These are phyloP conservation scores for Fragum fragum DNA, from an alignment of 2,888 invertebrate species.

Conservation along the genomic window DNA sequence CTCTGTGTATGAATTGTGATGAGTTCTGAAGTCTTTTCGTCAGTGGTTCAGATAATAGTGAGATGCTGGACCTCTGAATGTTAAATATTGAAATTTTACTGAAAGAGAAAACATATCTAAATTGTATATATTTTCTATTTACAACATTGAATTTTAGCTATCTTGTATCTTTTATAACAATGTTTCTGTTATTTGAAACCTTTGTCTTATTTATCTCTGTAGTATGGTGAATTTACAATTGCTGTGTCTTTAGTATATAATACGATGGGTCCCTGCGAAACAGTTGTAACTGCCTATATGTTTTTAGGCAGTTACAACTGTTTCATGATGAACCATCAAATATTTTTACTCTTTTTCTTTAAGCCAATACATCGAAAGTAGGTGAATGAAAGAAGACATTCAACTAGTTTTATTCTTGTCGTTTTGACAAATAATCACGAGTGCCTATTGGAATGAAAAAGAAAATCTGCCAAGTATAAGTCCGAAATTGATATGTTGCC, in stretches of 20 bases:
- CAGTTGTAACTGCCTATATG: too few species aligned
- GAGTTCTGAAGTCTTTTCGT: neutral
- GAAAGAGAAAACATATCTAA: constrained; percentile 13
- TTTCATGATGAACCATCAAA: too few species aligned
- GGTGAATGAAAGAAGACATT: neutral
- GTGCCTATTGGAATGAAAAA: neutral
- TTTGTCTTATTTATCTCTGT: neutral
- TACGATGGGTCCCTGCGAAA: too few species aligned
- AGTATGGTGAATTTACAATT: neutral
- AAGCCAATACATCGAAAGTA: neutral
- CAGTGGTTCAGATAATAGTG: neutral
- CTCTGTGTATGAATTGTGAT: too few species aligned
- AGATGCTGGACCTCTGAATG: neutral
- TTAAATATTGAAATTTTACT: constrained; percentile 17
- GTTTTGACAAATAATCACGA: neutral
- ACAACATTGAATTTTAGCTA: constrained; percentile 15
- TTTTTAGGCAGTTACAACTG: too few species aligned
- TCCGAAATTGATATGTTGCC: neutral
- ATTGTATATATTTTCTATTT: constrained; percentile 24
- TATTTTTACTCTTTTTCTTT: neutral
- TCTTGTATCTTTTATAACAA: constrained; percentile 3
- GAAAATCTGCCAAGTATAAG: neutral
- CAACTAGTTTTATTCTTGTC: neutral
- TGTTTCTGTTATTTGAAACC: neutral
- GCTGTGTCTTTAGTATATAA: neutral